Base-by-base conservation (phyloP, 2,797 vertebrate genomes). In the Pampus argenteus region DNA sequence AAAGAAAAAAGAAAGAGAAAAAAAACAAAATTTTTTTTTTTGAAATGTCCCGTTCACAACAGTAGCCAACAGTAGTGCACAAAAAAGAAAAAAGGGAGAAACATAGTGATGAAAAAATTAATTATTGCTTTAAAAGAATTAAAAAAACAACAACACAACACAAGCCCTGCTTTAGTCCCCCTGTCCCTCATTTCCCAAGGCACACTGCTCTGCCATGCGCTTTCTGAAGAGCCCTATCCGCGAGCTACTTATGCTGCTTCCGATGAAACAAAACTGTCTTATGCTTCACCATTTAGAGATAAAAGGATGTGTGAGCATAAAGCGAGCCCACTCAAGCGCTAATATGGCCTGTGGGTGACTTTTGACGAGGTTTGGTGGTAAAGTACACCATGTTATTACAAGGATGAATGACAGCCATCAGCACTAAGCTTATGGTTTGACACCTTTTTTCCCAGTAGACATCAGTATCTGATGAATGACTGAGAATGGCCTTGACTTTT, bases 391-490 rank as follows among this genome's bases (percentile, higher is more conserved):
- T 52, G n/a, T 84, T 86, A 88, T 79, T 79, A 68, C 76, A 79
- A 90, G 89, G 91, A 88, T 91, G 89, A 89, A 89, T 91, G 89
- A 92, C 81, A 86, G 85, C 90, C 87, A 68, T 90, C 75, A 47
- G 89, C 83, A 59, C 82, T 86, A 66, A 85, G 90, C 90, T 87
- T 45, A 73, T 88, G 91, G 90, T 90, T 90, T 66, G 86, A 92
- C 85, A 86, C 89, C 88, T 90, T 88, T 77, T 78, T 86, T 88
- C 75, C 83, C 80, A 83, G 87, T 83, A 90, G 86, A 89, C 90
- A 92, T 93, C 91, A 92, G 88, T 91, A 92, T 94, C 93, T 93
- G 92, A 94, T 93, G 91, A 91, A 85, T 83, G 90, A 91, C 91
- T 93, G 91, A 88, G 88, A 89, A 93, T 92, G 92, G 90, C 90